Percentiles rank a stretch among this genome's conserved stretches.
Conservation (phyloP, 2,888 invertebrate species). For the Argyra leucocephala region DNA sequence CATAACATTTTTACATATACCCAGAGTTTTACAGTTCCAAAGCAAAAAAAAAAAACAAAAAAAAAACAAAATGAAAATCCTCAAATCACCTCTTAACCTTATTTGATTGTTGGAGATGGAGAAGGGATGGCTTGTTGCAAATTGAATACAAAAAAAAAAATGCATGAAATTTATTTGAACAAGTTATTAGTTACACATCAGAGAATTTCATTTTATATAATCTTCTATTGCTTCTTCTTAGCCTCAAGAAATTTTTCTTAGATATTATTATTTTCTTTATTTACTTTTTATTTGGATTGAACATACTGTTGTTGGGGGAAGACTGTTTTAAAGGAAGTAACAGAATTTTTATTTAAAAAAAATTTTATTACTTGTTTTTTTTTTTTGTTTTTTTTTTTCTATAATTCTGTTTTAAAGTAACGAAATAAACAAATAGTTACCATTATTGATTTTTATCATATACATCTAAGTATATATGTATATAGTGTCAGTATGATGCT, state of each 20-base stretch:
- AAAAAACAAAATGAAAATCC: not conserved
- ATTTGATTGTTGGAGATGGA: too few species aligned
- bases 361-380: not conserved
- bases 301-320: too few species aligned
- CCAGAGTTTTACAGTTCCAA: too few species aligned
- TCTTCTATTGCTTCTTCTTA: not conserved
- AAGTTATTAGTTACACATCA: constrained; percentile 4
- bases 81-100: not conserved
- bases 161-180: not conserved
- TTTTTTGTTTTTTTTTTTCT: not conserved
- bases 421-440: not conserved
- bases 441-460: not conserved
- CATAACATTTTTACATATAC: too few species aligned
- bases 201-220: not conserved
- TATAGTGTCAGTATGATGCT: too few species aligned
- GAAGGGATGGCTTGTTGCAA: not conserved
- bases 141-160: not conserved
- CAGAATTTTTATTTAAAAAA: not conserved
- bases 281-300: too few species aligned
- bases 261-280: too few species aligned
- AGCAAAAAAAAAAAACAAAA: too few species aligned
- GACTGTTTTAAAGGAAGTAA: not conserved
- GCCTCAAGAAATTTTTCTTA: not conserved
- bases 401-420: too few species aligned
- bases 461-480: too few species aligned